A percentile compares a stretch with the other conserved stretches of the same genome.
These are phyloP conservation scores for Casuarius casuarius DNA, from an alignment of 2,113 vertebrate species.

Conservation along the genomic window DNA sequence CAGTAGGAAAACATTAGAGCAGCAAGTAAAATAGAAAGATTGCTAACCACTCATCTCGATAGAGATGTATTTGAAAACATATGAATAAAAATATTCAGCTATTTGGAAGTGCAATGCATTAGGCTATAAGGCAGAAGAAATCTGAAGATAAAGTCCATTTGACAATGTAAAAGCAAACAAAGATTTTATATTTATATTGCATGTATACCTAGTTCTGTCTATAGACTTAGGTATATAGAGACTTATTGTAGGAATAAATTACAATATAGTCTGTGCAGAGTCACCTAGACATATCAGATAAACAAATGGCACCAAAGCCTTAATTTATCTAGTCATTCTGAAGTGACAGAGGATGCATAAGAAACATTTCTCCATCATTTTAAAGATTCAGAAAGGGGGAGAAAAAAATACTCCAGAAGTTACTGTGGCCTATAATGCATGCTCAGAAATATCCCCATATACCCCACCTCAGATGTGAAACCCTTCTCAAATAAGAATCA, in stretches of 20 bases:
- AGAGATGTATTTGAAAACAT: background rate
- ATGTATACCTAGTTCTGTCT: background rate
- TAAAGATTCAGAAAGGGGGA: background rate
- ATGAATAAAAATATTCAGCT: background rate
- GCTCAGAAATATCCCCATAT: background rate
- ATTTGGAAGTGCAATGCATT: background rate
- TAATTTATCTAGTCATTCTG: background rate
- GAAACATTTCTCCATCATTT: background rate
- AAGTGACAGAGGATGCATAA: background rate
- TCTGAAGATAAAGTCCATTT: background rate
- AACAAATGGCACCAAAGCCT: rapidly evolving
- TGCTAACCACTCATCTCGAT: background rate
- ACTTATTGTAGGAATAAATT: background rate
- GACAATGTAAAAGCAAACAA: rapidly evolving
- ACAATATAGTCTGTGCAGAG: background rate
- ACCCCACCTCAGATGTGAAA: constrained; percentile 39
- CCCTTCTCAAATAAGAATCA: constrained; percentile 28
- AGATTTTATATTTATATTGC: background rate
- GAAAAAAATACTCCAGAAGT: background rate
- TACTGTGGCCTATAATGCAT: background rate
- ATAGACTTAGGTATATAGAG: too few species aligned
- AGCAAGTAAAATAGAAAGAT: background rate
- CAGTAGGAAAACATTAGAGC: background rate
- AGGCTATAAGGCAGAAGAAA: background rate
- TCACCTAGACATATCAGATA: background rate